Conservation (phyloP, 2,797 vertebrate genomes). For the Danio aesculapii region DNA sequence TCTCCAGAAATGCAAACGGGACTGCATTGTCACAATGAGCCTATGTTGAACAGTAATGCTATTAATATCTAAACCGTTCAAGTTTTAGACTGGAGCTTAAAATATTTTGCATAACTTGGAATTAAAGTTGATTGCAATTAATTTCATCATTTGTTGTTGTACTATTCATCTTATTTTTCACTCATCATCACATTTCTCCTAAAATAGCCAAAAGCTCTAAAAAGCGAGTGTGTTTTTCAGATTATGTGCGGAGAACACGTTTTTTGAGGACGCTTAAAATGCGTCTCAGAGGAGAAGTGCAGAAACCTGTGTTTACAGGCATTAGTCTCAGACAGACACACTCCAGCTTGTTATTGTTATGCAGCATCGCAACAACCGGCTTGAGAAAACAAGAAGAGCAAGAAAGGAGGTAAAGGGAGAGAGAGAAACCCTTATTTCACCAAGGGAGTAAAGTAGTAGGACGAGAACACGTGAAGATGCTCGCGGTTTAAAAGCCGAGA, state of each 20-base stretch:
- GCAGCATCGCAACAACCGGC: slow-evolving; percentile 62
- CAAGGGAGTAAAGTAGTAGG: slow-evolving; percentile 69
- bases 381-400: slow-evolving; percentile 45
- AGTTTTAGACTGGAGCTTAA: not conserved
- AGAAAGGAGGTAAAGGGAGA: slow-evolving; percentile 33
- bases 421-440: slow-evolving; percentile 66
- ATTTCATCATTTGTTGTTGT: slow-evolving; percentile 7
- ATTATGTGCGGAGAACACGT: not conserved
- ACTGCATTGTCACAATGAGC: too few species aligned
- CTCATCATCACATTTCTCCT: not conserved
- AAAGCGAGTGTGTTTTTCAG: slow-evolving; percentile 1
- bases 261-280: slow-evolving; percentile 32
- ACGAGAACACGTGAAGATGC: slow-evolving; percentile 67
- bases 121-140: slow-evolving; percentile 1
- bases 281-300: slow-evolving; percentile 46
- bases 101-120: too few species aligned
- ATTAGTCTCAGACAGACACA: slow-evolving; percentile 53
- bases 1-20: too few species aligned
- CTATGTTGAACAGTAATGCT: not conserved
- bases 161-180: not conserved
- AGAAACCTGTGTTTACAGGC: slow-evolving; percentile 63
- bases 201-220: slow-evolving; percentile 12
- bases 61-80: not conserved
- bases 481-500: not conserved
- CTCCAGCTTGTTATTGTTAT: slow-evolving; percentile 48